Percentiles rank a stretch among this genome's conserved stretches.
Evolutionary conservation across 2,888 invertebrate species (phyloP).

Genomic region (Osmoderma eremita): DNA sequence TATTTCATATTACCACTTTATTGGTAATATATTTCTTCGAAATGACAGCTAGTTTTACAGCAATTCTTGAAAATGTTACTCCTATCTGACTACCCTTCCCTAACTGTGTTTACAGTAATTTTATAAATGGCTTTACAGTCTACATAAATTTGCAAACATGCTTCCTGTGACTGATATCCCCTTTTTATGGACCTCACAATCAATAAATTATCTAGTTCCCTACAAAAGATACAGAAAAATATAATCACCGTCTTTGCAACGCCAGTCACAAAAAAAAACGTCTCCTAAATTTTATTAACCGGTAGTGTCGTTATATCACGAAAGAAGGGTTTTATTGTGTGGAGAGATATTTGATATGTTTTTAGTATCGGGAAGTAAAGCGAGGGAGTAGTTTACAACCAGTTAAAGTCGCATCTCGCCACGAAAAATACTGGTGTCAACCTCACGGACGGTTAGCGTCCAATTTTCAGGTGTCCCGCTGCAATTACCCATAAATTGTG

Average conservation of each 20-base stretch:
- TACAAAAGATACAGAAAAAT: background rate
- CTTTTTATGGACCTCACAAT: slow-evolving; percentile 13
- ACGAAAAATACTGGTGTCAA: background rate
- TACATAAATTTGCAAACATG: slow-evolving; percentile 18
- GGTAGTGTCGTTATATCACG: slow-evolving; percentile 33
- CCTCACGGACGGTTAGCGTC: background rate
- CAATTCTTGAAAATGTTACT: too few species aligned
- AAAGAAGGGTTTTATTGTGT: slow-evolving; percentile 39
- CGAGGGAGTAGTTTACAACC: slow-evolving; percentile 40
- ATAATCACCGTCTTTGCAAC: background rate
- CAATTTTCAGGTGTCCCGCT: slow-evolving; percentile 4
- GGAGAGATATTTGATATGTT: slow-evolving; percentile 40
- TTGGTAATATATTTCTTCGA: too few species aligned
- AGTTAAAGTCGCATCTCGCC: slow-evolving; percentile 4
- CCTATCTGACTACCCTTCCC: too few species aligned
- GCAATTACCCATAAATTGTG: slow-evolving; percentile 33
- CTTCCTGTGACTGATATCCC: background rate
- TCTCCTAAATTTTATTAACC: slow-evolving; percentile 34
- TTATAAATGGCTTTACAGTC: background rate
- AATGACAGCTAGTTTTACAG: too few species aligned
- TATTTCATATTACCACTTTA: too few species aligned
- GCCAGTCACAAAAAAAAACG: slow-evolving; percentile 1
- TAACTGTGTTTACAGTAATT: too few species aligned
- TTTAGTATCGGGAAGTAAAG: slow-evolving; percentile 38
- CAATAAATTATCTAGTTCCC: slow-evolving; percentile 20